Conservation (phyloP, 2,797 vertebrate species). For the Myotis pilosus region DNA sequence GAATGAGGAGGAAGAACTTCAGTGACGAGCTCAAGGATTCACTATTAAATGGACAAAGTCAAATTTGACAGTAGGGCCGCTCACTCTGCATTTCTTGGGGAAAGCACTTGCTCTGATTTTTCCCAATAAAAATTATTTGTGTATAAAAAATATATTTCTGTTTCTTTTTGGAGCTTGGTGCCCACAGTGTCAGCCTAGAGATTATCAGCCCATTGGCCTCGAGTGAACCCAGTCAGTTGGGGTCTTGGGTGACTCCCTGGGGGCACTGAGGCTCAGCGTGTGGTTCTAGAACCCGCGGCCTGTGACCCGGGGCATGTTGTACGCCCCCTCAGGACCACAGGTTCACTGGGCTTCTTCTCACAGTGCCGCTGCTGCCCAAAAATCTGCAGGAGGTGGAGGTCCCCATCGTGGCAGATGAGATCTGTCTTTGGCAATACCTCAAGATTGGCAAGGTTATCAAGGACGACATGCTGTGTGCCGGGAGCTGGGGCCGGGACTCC, state of each 20-base stretch:
- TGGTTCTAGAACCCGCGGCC: background rate
- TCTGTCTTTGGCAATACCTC: no score
- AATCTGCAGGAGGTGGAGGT: constrained; percentile 85
- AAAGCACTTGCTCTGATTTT: background rate
- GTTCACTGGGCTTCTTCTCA: background rate
- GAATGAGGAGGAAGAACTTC: background rate
- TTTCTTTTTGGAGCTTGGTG: background rate
- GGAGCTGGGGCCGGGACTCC: constrained; percentile 81
- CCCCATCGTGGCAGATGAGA: constrained; percentile 81
- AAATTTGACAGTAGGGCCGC: background rate
- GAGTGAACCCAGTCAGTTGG: background rate
- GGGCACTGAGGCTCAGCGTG: background rate
- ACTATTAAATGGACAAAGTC: background rate
- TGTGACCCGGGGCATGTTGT: no score
- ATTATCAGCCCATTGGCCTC: no score
- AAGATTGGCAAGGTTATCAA: constrained; percentile 66
- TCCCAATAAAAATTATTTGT: background rate
- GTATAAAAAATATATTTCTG: background rate
- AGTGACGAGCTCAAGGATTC: background rate
- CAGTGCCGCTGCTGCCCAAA: constrained; percentile 72
- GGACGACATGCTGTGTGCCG: constrained; percentile 88
- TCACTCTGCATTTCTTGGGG: background rate
- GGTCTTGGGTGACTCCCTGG: background rate
- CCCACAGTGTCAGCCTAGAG: background rate
- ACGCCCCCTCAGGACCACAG: background rate